Evolutionary conservation across 2,888 invertebrate species (phyloP).

Genomic region (Sarcophaga rosellei): DNA sequence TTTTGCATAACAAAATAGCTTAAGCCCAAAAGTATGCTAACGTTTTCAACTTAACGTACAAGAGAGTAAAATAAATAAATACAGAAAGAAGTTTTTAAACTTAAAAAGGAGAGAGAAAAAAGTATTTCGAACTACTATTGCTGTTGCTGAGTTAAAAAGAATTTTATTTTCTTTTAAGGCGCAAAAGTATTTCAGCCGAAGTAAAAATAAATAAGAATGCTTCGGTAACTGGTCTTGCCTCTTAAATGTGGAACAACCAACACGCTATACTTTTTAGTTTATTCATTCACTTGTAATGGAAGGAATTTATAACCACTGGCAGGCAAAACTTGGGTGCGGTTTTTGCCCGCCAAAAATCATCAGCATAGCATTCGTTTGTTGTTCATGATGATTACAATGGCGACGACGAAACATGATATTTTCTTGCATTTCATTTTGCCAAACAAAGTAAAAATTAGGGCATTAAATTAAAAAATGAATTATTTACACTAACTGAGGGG

Average conservation of each 20-base stretch:
- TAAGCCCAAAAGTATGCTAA: constrained; percentile 32
- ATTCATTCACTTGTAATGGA: neutral
- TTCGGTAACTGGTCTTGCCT: neutral
- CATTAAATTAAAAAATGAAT: constrained; percentile 50
- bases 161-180: constrained; percentile 8
- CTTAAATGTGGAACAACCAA: neutral
- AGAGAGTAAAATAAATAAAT: constrained; percentile 1
- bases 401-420: neutral
- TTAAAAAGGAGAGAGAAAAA: neutral
- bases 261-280: neutral
- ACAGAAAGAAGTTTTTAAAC: neutral
- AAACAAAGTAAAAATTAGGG: constrained; percentile 37
- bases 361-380: neutral
- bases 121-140: neutral
- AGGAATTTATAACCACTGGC: neutral
- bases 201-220: neutral
- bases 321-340: constrained; percentile 1
- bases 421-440: neutral
- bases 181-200: constrained; percentile 49
- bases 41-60: neutral
- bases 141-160: neutral
- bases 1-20: constrained; percentile 55
- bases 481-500: constrained; percentile 16
- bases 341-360: neutral
- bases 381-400: neutral